Evolutionary conservation across 2,113 vertebrate species (phyloP), one percentile per base, ranked within the genome.

Genomic region (Corythornis madagascariensis): DNA sequence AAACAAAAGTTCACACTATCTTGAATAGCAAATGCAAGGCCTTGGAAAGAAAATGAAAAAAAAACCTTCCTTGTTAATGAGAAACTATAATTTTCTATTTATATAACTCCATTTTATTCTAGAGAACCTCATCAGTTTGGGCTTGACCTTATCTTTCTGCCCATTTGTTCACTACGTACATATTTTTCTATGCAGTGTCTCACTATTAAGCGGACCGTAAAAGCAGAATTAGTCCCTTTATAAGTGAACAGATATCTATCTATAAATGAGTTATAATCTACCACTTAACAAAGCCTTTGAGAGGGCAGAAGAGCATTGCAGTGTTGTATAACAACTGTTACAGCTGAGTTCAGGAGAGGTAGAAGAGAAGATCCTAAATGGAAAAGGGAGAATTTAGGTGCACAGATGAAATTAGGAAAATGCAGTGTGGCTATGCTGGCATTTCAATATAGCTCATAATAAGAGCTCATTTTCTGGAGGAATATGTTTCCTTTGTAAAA

Each of bases 11-110:
- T 85, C 74, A 42, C 13, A 1, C 19, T 76, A 67, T 48, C 29
- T 74, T 14, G 7, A 91, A 71, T 0, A 86, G 43, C 25, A 57
- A 16, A 79, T 53, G 83, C 35, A 60, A 67, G 52, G 56, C 70
- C 53, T 16, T 18, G 15, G 45, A 91, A 77, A 67, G 67, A 73
- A 90, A 83, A 87, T 18, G 38, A 83, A 82, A 84, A 72, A 81
- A n/a, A 26, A 48, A 22, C 16, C 15, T 72, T 81, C 60, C 31
- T 78, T 74, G 24, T 38, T 92, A 93, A 83, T 85, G 67, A 94
- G 56, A 87, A 94, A 93, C 77, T 86, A 80, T 35, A 60, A 85
- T 89, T 60, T 60, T 75, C 81, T 91, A 81, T 91, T 93, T 94
- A 89, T 89, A 26, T 67, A 93, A 74, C 33, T 86, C n/a, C 18